Conservation (phyloP, 2,113 vertebrate species). For the Saguinus midas region DNA sequence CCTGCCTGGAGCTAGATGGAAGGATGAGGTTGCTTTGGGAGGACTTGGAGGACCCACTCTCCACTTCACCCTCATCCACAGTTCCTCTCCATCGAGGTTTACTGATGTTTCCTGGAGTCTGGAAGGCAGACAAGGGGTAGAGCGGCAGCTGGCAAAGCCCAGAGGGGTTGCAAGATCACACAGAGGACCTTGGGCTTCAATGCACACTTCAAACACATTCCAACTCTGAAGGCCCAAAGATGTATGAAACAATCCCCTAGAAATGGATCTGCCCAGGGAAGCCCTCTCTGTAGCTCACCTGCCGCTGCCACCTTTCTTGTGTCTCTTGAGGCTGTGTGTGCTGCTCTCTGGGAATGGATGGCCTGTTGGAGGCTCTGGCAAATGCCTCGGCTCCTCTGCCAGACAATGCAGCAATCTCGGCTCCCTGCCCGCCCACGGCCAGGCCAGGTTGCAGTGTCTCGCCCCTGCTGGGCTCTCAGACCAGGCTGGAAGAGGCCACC, state of each 20-base stretch:
- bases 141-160: neutral
- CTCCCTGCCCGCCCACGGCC: neutral
- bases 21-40: neutral
- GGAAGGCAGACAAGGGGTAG: neutral
- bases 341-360: neutral
- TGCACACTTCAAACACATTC: neutral
- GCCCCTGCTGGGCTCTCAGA: neutral
- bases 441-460: neutral
- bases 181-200: neutral
- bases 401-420: fast-evolving
- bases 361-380: neutral
- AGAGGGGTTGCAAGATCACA: neutral
- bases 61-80: neutral
- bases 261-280: neutral
- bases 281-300: neutral
- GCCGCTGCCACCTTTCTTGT: neutral
- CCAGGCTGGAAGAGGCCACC: neutral
- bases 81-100: neutral
- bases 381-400: neutral
- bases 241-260: neutral
- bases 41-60: too few species aligned
- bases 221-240: neutral
- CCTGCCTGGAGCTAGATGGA: neutral
- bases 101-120: too few species aligned
- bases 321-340: fast-evolving